Conservation (phyloP, 2,888 invertebrate genomes). For the Nemapogon koenigi region DNA sequence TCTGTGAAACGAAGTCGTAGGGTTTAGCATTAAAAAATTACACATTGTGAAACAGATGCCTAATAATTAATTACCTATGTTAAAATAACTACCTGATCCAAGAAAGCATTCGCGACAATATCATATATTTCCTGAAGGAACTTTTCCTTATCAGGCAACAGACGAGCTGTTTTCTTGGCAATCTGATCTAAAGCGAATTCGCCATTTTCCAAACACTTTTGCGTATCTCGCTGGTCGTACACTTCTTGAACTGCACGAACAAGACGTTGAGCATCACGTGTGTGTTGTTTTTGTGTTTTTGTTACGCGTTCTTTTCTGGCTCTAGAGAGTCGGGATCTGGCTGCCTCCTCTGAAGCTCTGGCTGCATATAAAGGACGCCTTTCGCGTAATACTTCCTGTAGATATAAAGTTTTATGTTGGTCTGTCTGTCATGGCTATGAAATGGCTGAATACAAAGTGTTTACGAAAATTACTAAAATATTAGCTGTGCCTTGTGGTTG, state of each 20-base stretch:
- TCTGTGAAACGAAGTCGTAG: no score
- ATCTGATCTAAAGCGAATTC: constrained; percentile 53
- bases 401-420: constrained; percentile 13
- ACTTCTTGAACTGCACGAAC: constrained; percentile 27
- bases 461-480: constrained; percentile 12
- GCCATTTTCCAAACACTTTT: constrained; percentile 36
- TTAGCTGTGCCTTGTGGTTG: no score
- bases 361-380: constrained; percentile 48
- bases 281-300: constrained; percentile 36
- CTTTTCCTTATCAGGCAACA: constrained; percentile 45
- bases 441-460: constrained; percentile 10
- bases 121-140: constrained; percentile 38
- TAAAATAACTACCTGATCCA: constrained; percentile 38
- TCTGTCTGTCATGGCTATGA: not conserved
- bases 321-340: constrained; percentile 32
- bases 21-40: no score
- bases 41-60: no score
- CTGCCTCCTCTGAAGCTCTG: constrained; percentile 32
- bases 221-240: constrained; percentile 12
- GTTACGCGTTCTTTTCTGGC: constrained; percentile 35
- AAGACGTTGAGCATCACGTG: constrained; percentile 38
- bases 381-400: constrained; percentile 40
- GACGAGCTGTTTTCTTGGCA: constrained; percentile 30
- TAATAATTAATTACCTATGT: no score
- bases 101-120: constrained; percentile 40